Base-by-base conservation (phyloP, 2,888 invertebrate genomes). In the Tipula confusa region DNA sequence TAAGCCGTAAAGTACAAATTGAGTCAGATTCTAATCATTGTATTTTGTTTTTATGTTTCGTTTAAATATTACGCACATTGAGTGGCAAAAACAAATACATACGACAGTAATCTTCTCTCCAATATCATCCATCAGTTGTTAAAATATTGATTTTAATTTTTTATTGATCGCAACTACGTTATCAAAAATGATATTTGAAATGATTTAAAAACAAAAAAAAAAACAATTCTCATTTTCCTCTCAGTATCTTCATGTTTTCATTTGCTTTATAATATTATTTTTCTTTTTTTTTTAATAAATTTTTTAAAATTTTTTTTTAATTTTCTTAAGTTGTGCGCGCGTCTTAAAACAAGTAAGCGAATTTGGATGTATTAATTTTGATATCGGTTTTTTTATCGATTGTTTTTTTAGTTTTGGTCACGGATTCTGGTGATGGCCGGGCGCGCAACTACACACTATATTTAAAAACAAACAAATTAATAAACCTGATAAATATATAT, bases 1-100 rank as follows among this genome's bases (percentile, higher is more conserved):
- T 64, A 64, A 64, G 64, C 64, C 64, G 64, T 24, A 64, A 64
- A 64, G 64, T 64, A 64, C 64, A 64, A 64, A 64, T 64, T 64
- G 64, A 24, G 24, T 64, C 64, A 64, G 64, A 64, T 64, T 64
- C 7, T 64, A 9, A 24, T 64, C 64, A 64, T 64, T 64, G 6
- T 64, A 64, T 64, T 24, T 24, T 64, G 64, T 64, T 64, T 64
- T 18, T 64, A n/a, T 64, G 18, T 64, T 64, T 64, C 24, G 6
- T 24, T 64, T 9, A 7, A 64, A 24, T 64, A n/a, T 64, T 64
- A 24, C 18, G 15, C 43, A 64, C 24, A 64, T 24, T 64, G 24
- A 64, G 64, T 64, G 64, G 24, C 24, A 64, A 64, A 43, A 48
- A 48, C 48, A 48, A 64, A 64, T 64, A 64, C 7, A 18, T 64